Percentiles rank a stretch among this genome's conserved stretches.
Evolutionary conservation across 2,888 invertebrate genomes (phyloP).

Genomic region (Chamaedrilus cognettii): DNA sequence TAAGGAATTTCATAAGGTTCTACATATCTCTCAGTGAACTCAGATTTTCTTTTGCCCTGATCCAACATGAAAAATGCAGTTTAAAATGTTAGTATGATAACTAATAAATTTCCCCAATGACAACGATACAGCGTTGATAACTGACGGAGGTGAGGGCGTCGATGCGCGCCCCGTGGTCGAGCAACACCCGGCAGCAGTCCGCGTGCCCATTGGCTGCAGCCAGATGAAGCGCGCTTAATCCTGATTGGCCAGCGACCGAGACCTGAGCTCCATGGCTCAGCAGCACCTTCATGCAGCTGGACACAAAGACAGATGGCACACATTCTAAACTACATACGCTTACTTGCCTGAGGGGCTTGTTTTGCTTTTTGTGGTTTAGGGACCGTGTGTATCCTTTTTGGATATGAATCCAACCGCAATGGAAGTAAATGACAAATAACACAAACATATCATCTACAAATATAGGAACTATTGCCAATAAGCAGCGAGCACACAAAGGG

Average conservation of each 20-base stretch:
- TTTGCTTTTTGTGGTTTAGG: too few species aligned
- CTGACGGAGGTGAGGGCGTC: constrained; percentile 42
- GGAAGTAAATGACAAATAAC: too few species aligned
- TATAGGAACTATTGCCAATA: constrained; percentile 10
- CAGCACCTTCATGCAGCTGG: constrained; percentile 47
- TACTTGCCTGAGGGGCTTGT: too few species aligned
- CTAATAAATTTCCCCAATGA: background rate
- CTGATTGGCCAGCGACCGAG: constrained; percentile 40
- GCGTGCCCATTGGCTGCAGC: constrained; percentile 47
- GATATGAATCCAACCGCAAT: too few species aligned
- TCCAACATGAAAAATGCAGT: background rate
- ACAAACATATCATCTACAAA: too few species aligned
- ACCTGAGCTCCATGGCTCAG: constrained; percentile 46
- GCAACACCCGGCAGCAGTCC: constrained; percentile 45
- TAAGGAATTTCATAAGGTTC: too few species aligned
- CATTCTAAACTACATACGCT: too few species aligned
- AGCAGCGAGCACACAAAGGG: background rate
- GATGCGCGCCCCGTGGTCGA: constrained; percentile 47
- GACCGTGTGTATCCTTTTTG: too few species aligned
- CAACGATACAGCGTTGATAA: too few species aligned
- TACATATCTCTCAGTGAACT: too few species aligned
- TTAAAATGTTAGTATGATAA: background rate
- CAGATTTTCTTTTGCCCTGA: too few species aligned
- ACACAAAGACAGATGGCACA: too few species aligned
- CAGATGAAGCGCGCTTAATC: constrained; percentile 50